phyloP scores from a whole-genome alignment of 2,888 invertebrate genomes.

The Epirrita christyi region DNA sequence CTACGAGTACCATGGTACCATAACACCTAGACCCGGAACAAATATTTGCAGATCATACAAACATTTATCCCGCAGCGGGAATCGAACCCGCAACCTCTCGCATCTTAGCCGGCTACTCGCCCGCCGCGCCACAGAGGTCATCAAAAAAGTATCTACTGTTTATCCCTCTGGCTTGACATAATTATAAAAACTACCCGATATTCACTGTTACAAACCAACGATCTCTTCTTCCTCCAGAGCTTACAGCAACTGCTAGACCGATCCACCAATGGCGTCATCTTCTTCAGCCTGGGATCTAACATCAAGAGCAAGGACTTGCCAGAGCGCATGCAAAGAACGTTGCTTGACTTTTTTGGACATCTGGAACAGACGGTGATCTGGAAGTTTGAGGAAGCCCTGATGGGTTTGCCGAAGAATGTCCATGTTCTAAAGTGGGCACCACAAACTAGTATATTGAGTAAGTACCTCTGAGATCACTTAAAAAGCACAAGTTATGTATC shows the following conservation, averaged over 20 bases:
- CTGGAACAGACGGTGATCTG: constrained; percentile 73
- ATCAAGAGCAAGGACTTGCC: constrained; percentile 58
- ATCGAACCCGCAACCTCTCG: too few species aligned
- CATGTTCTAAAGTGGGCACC: constrained; percentile 61
- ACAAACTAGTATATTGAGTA: constrained; percentile 62
- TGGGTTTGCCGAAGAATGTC: constrained; percentile 65
- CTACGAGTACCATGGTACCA: too few species aligned
- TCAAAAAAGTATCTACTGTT: too few species aligned
- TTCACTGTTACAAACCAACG: not conserved
- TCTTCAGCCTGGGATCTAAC: constrained; percentile 70
- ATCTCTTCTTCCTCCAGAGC: constrained; percentile 46
- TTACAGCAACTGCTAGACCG: constrained; percentile 62
- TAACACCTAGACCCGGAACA: too few species aligned
- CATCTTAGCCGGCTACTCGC: too few species aligned
- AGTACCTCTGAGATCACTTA: too few species aligned
- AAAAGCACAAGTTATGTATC: too few species aligned
- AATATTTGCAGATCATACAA: too few species aligned
- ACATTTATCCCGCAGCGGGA: too few species aligned
- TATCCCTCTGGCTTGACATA: too few species aligned
- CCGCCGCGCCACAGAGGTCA: too few species aligned
- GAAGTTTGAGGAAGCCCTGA: constrained; percentile 55
- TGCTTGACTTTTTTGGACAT: constrained; percentile 64
- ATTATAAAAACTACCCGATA: not conserved
- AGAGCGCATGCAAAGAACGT: constrained; percentile 47
- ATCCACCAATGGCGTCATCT: constrained; percentile 69